phyloP scores from a whole-genome alignment of 2,113 vertebrate genomes.

The Xiphophorus hellerii region DNA sequence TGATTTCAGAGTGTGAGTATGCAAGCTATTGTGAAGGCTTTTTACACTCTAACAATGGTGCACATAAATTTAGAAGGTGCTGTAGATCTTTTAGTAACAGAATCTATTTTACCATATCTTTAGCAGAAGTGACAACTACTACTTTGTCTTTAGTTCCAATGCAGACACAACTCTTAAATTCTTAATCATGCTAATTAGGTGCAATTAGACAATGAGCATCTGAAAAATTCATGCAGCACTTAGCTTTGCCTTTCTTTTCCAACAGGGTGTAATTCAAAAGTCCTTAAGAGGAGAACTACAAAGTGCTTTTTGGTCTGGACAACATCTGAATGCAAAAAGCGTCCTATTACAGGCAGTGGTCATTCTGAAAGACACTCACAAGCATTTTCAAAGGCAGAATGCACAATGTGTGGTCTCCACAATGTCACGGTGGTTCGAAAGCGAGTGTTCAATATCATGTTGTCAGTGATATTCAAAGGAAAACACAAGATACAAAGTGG shows the following conservation, averaged over 20 bases:
- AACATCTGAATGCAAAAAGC: slow-evolving; percentile 11
- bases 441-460: slow-evolving; percentile 10
- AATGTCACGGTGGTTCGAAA: slow-evolving; percentile 15
- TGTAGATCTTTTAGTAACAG: neutral
- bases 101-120: slow-evolving; percentile 30
- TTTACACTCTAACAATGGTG: neutral
- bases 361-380: slow-evolving; percentile 3
- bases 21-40: neutral
- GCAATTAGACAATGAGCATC: slow-evolving; percentile 64
- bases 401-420: slow-evolving; percentile 2
- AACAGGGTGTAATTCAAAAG: slow-evolving; percentile 29
- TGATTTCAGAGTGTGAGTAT: no score
- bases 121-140: slow-evolving; percentile 33
- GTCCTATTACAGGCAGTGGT: neutral
- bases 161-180: slow-evolving; percentile 48
- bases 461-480: slow-evolving; percentile 40
- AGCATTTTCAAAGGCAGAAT: neutral
- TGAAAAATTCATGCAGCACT: slow-evolving; percentile 68
- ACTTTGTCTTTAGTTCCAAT: slow-evolving; percentile 42
- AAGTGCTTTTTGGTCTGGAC: slow-evolving; percentile 17
- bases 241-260: slow-evolving; percentile 58
- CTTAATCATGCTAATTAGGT: slow-evolving; percentile 69
- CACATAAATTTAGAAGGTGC: neutral
- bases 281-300: slow-evolving; percentile 1
- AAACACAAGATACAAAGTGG: slow-evolving; percentile 26